A percentile compares a stretch with the other conserved stretches of the same genome.
Conservation (phyloP, 2,797 vertebrate species). For the Lepilemur septentrionalis region DNA sequence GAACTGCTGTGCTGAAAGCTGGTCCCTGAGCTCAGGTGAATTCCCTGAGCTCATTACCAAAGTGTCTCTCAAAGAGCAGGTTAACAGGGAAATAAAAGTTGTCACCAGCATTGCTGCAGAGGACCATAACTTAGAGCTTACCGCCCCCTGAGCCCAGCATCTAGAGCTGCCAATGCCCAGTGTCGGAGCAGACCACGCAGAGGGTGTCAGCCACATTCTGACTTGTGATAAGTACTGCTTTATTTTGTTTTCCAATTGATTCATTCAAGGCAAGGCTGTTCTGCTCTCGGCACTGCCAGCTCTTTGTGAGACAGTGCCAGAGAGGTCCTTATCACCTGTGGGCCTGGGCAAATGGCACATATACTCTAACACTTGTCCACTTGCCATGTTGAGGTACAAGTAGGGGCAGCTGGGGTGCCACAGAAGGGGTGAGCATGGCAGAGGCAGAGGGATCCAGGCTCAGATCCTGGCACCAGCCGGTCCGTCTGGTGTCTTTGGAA, state of each 20-base stretch:
- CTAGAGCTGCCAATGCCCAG: not conserved
- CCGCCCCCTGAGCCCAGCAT: accelerated
- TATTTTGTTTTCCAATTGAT: not conserved
- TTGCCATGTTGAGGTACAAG: not conserved
- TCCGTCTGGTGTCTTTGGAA: not conserved
- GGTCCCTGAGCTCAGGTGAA: not conserved
- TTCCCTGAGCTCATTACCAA: not conserved
- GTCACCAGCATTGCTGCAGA: not conserved
- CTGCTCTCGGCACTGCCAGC: not conserved
- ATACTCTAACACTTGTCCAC: not conserved
- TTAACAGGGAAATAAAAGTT: not conserved
- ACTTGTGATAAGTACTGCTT: not conserved
- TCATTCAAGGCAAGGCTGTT: not conserved
- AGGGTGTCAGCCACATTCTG: not conserved
- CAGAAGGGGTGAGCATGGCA: not conserved
- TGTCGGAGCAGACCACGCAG: not conserved
- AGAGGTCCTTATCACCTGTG: not conserved
- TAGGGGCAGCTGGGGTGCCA: not conserved
- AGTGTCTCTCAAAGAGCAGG: slow-evolving; percentile 13
- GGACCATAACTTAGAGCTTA: not conserved
- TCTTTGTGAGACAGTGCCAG: not conserved
- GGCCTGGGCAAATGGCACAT: not conserved
- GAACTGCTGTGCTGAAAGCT: not conserved
- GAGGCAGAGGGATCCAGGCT: not conserved
- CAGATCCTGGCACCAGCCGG: not conserved